phyloP scores from a whole-genome alignment of 2,797 vertebrate genomes.

The Cheirogaleus major region DNA sequence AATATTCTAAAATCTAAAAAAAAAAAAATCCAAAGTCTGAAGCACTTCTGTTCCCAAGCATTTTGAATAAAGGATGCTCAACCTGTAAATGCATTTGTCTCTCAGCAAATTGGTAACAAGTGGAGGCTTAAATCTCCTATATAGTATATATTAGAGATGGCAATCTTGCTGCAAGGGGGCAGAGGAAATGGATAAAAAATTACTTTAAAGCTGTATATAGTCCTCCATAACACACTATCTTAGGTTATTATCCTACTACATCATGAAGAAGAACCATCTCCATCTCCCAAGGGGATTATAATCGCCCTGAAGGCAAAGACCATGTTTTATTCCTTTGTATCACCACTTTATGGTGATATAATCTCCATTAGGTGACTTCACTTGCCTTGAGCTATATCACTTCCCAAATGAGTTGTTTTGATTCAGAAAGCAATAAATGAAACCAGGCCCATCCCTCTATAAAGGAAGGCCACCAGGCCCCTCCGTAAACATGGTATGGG shows the following conservation, averaged over 20 bases:
- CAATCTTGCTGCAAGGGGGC: neutral
- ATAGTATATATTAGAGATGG: neutral
- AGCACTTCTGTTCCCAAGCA: neutral
- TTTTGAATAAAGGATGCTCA: neutral
- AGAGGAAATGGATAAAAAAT: neutral
- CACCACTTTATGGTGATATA: neutral
- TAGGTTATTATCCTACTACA: neutral
- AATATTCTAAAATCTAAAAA: neutral
- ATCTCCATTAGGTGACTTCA: neutral
- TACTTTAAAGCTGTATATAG: neutral
- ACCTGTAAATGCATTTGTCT: neutral
- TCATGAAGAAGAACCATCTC: neutral
- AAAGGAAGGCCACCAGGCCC: neutral
- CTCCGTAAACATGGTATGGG: neutral
- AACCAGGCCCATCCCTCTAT: neutral
- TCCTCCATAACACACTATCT: neutral
- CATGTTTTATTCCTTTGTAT: neutral
- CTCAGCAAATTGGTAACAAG: neutral
- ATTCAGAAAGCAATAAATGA: neutral
- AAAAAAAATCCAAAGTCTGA: neutral
- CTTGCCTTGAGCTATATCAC: neutral
- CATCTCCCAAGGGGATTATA: neutral
- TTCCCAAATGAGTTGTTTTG: conserved; percentile 17
- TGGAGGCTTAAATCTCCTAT: neutral
- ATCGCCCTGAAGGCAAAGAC: neutral